Evolutionary conservation across 2,797 vertebrate genomes (phyloP).

Genomic region (Crypturellus tataupa): DNA sequence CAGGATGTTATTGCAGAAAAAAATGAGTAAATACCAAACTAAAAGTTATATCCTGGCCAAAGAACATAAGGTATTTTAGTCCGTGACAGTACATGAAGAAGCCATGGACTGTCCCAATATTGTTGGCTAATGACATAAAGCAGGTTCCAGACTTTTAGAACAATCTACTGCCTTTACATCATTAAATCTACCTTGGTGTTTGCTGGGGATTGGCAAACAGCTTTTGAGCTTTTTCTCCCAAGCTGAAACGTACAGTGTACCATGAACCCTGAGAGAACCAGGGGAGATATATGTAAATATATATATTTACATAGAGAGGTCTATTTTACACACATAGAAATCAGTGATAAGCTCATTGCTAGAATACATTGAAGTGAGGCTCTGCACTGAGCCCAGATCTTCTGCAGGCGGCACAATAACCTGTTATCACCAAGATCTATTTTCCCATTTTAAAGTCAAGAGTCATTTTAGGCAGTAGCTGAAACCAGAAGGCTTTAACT

Average conservation of each 20-base stretch:
- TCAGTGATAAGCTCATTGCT: not conserved
- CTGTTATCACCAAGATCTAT: not conserved
- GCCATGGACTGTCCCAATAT: rapidly evolving
- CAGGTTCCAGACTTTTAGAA: not conserved
- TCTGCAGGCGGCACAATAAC: not conserved
- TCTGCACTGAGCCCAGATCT: not conserved
- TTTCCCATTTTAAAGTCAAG: not conserved
- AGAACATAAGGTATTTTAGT: not conserved
- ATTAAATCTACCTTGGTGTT: not conserved
- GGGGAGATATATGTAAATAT: too few relatives aligned
- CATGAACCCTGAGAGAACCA: not conserved
- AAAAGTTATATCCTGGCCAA: not conserved
- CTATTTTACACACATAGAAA: not conserved
- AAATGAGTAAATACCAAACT: not conserved
- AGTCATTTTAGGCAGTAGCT: not conserved
- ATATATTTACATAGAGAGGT: too few relatives aligned
- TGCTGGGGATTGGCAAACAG: rapidly evolving
- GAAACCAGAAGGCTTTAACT: not conserved
- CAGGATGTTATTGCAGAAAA: not conserved
- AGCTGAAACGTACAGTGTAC: not conserved
- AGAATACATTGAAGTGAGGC: not conserved
- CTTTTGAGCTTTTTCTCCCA: not conserved
- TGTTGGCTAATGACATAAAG: not conserved
- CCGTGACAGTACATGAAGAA: rapidly evolving
- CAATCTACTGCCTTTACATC: not conserved